Base-by-base conservation (phyloP, 2,888 invertebrate species). In the Yponomeuta sedellus region DNA sequence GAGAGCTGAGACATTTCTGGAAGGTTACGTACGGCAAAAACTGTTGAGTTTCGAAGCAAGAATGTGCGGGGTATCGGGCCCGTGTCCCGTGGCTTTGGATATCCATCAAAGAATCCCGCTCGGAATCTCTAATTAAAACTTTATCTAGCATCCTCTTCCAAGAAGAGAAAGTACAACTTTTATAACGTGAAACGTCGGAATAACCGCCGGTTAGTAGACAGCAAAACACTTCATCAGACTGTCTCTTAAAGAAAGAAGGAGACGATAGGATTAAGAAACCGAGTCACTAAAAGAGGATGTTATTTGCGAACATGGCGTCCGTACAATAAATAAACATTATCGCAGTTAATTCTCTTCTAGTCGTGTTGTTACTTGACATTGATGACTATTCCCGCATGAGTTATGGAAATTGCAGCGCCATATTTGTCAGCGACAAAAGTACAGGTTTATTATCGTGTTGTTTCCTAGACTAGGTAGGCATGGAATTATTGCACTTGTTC, bases 41-140 rank as follows among this genome's bases (percentile, higher is more conserved):
- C 82, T 81, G 83, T 77, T 77, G 81, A 82, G 69, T 83, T 80
- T 81, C 83, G 81, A 84, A 81, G 78, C 80, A 82, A 85, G 88
- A 89, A 88, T 88, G 88, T 86, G 86, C 87, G 82, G 79, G n/a
- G 57, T 22, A 34, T 28, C 25, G 65, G 6, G 59, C 20, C 11
- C 65, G 65, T 19, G 59, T 40, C n/a, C 59, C 19, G 20, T 44
- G 63, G 56, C 39, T 44, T 19, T 81, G 80, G 75, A 75, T 72
- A 72, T 76, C 82, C 82, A 81, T 80, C 16, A 52, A 77, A 86
- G 86, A 84, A 88, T 88, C 82, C 77, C 82, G 85, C 81, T 83
- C 82, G 89, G 91, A 89, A 88, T 89, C 84, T 81, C 86, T 86
- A 88, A 90, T 90, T 91, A 90, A 91, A 90, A 90, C 82, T 90